Percentiles rank a stretch among this genome's conserved stretches.
Evolutionary conservation across 2,888 invertebrate genomes (phyloP).

Genomic region (Lycia hirtaria): DNA sequence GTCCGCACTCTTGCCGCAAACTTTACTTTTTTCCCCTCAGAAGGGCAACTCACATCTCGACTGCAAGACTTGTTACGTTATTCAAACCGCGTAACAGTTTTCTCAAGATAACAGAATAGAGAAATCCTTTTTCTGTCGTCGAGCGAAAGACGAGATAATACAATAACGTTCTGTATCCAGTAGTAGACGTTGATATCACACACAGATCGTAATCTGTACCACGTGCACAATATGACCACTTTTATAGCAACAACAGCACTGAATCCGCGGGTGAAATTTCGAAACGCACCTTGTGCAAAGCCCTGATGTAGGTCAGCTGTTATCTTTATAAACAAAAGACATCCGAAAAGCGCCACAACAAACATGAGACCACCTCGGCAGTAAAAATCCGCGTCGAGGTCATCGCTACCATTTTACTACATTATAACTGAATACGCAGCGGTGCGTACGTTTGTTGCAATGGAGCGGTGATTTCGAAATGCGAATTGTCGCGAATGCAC

Average conservation of each 20-base stretch:
- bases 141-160: slow-evolving; percentile 46
- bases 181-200: slow-evolving; percentile 54
- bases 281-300: slow-evolving; percentile 49
- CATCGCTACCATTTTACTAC: slow-evolving; percentile 68
- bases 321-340: slow-evolving; percentile 55
- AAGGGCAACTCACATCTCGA: slow-evolving; percentile 25
- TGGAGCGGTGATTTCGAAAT: slow-evolving; percentile 69
- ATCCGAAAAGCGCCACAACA: slow-evolving; percentile 49
- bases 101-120: slow-evolving; percentile 65
- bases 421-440: slow-evolving; percentile 43
- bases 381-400: slow-evolving; percentile 60
- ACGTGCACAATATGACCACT: slow-evolving; percentile 51
- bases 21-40: slow-evolving; percentile 50
- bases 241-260: slow-evolving; percentile 48
- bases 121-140: slow-evolving; percentile 56
- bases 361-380: slow-evolving; percentile 76
- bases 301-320: slow-evolving; percentile 67
- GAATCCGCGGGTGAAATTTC: slow-evolving; percentile 55
- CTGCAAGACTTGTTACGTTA: slow-evolving; percentile 40
- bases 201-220: slow-evolving; percentile 58
- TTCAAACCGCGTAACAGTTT: slow-evolving; percentile 49
- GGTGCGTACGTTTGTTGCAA: slow-evolving; percentile 58
- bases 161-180: slow-evolving; percentile 47
- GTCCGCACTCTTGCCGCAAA: slow-evolving; percentile 40
- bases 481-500: slow-evolving; percentile 57